Evolutionary conservation across 2,113 vertebrate genomes (phyloP), one percentile per base, ranked within the genome.

Genomic region (Menura novaehollandiae): DNA sequence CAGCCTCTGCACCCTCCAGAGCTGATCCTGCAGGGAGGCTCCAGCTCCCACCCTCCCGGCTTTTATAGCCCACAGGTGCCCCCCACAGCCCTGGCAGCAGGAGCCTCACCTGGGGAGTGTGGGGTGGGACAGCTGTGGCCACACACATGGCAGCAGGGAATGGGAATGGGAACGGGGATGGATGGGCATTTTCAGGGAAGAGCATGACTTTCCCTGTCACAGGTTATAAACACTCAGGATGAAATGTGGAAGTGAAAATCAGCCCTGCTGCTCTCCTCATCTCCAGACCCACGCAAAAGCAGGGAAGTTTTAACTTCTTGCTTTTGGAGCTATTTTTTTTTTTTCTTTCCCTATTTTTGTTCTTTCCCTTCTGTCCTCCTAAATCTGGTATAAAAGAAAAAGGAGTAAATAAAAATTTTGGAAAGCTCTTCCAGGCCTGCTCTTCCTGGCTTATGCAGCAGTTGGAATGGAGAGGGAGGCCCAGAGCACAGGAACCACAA

Each of bases 21-120:
- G 5, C 35, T 0, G 1, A 68, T 56, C 26, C 47, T 47, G 2
- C 7, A 24, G 17, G 13, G 11, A 59, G 1, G 11, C 1, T 0
- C 6, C 1, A n/a, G 17, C 1, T 7, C 11, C 4, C 2, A 7
- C 1, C 16, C 41, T 49, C 46, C 33, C 63, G 13, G 1, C 32
- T 51, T 84, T 93, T 87, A 35, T 26, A 74, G 23, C 64, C 68
- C 13, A 0, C 75, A 85, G 85, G 39, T 88, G 78, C 15, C 30
- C 23, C 59, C 23, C 59, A 27, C 0, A 0, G 22, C 69, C 35
- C 41, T 1, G 0, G 32, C 76, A 77, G 73, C 53, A 81, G 0
- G 0, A 90, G 72, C 35, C 32, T 22, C 91, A 89, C 37, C 89
- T 89, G 91, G 23, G 63, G 6, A 9, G 1, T 1, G 13, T 7